phyloP scores from a whole-genome alignment of 2,888 invertebrate species.

The Cataglyphis livida region DNA sequence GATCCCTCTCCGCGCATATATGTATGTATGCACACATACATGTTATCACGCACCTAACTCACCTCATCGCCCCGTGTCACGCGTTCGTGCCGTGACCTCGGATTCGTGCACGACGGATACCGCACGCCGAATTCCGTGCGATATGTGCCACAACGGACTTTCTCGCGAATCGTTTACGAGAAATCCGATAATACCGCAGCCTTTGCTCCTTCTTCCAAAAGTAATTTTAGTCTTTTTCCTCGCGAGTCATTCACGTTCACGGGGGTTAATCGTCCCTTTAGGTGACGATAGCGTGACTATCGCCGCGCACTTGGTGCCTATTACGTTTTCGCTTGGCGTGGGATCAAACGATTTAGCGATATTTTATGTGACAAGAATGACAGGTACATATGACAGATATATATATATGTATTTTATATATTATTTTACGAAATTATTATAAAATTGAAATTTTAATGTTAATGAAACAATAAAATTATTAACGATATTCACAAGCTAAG shows the following conservation, averaged over 20 bases:
- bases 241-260: constrained; percentile 32
- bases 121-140: constrained; percentile 50
- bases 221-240: constrained; percentile 46
- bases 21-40: background rate
- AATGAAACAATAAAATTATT: background rate
- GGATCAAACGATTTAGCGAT: constrained; percentile 19
- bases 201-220: constrained; percentile 24
- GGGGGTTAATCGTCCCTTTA: constrained; percentile 46
- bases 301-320: background rate
- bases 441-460: background rate
- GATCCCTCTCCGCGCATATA: constrained; percentile 8
- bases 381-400: background rate
- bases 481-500: background rate
- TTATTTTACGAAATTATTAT: background rate
- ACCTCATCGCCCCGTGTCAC: constrained; percentile 45
- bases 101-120: constrained; percentile 52
- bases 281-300: constrained; percentile 41
- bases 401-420: background rate
- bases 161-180: constrained; percentile 47
- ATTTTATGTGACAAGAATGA: constrained; percentile 16
- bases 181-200: constrained; percentile 31
- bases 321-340: constrained; percentile 37
- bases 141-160: constrained; percentile 36
- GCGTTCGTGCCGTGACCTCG: constrained; percentile 60
- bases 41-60: constrained; percentile 30